These are phyloP conservation scores for Paramormyrops hopkinsi DNA, from an alignment of 2,797 vertebrate genomes.

Conservation along the genomic window DNA sequence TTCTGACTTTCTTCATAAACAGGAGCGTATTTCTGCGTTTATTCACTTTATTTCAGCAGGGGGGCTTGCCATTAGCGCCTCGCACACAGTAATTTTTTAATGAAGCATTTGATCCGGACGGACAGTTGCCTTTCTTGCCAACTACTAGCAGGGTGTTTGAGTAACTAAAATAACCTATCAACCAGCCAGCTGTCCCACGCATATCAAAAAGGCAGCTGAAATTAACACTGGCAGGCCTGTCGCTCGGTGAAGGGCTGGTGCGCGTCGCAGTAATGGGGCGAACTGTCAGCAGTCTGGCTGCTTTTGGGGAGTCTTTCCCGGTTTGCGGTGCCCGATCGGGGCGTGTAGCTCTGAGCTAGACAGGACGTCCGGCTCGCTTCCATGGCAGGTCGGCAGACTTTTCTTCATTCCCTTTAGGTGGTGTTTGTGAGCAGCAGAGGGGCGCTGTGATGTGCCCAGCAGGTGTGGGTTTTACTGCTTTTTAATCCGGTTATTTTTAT, in stretches of 20 bases:
- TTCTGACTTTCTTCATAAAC: not conserved
- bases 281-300: not conserved
- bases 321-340: not conserved
- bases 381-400: not conserved
- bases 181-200: conserved; percentile 12
- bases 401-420: not conserved
- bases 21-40: not conserved
- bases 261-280: not conserved
- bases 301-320: not conserved
- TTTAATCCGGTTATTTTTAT: conserved; percentile 6
- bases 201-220: conserved; percentile 1
- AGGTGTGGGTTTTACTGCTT: not conserved
- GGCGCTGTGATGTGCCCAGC: not conserved
- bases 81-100: not conserved
- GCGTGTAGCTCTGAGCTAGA: not conserved
- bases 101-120: not conserved
- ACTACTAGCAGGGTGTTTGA: not conserved
- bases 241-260: not conserved
- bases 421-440: not conserved
- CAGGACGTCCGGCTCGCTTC: not conserved
- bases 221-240: not conserved
- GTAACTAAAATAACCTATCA: conserved; percentile 14
- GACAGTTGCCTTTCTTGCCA: not conserved
- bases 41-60: not conserved
- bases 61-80: not conserved